A percentile compares a stretch with the other conserved stretches of the same genome.
These are phyloP conservation scores for Torymus auratus DNA, from an alignment of 2,888 invertebrate species.

Conservation along the genomic window DNA sequence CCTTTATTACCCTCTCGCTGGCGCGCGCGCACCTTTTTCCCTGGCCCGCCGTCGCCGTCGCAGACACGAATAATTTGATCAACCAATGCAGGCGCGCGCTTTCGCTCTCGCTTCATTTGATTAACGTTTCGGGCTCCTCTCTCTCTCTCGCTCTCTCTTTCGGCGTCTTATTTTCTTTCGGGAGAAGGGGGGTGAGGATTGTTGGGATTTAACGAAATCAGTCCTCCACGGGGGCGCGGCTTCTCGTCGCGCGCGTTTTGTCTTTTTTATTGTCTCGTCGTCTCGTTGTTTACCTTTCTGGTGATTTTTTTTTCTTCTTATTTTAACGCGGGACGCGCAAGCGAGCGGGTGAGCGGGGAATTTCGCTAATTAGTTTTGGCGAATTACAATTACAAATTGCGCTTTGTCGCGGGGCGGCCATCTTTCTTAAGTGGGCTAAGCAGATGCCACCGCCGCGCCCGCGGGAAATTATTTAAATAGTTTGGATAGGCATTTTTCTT, in stretches of 20 bases:
- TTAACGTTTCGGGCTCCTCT: slow-evolving; percentile 36
- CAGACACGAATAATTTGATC: slow-evolving; percentile 40
- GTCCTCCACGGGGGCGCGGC: not conserved
- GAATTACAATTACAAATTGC: slow-evolving; percentile 45
- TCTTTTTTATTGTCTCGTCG: not conserved
- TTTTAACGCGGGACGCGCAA: not conserved
- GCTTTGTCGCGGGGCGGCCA: not conserved
- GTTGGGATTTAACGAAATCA: slow-evolving; percentile 44
- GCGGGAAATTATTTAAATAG: slow-evolving; percentile 35
- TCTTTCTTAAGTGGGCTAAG: slow-evolving; percentile 25
- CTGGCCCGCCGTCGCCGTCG: not conserved
- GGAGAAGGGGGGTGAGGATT: not conserved
- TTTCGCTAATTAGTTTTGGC: slow-evolving; percentile 27
- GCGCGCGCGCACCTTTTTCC: not conserved
- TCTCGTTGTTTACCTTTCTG: not conserved
- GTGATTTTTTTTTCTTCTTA: not conserved
- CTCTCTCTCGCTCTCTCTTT: not conserved
- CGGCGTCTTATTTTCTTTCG: not conserved
- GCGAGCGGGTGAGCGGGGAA: not conserved
- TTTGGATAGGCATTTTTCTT: slow-evolving; percentile 13
- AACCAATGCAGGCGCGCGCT: slow-evolving; percentile 23
- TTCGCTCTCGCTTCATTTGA: slow-evolving; percentile 37
- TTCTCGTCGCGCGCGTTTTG: not conserved
- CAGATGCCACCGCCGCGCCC: slow-evolving; percentile 11
- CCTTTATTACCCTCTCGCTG: slow-evolving; percentile 27